Base-by-base conservation (phyloP, 2,113 vertebrate genomes). In the Crotophaga sulcirostris region DNA sequence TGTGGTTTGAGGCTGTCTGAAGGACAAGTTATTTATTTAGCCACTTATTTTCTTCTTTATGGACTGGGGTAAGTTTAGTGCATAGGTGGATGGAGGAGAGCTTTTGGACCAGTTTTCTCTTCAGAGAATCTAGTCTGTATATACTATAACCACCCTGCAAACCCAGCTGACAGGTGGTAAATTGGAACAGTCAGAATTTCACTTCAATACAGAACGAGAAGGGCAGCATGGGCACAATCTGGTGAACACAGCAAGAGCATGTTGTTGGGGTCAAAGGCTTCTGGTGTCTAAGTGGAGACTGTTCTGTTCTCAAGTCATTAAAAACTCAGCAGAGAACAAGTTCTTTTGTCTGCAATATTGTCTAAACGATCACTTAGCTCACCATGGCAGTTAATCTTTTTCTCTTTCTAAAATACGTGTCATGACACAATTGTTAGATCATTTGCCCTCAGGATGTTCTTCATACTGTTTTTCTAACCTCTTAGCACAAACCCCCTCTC, bases 371-470 rank as follows among this genome's bases (percentile, higher is more conserved):
- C 63, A 67, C 67, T 86, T 93, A 93, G 52, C 38, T 96, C 94
- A 91, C 60, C 54, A 75, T 45, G 31, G 84, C 28, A 87, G 76
- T 95, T 91, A 91, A 94, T 91, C 63, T 76, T 84, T 54, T 74
- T 83, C 83, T 74, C 77, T 63, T 84, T 94, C 44, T 75, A 52
- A 92, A 81, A 87, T 64, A 68, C 64, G 11, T 84, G 84, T 87
- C 59, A 89, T 91, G 87, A 94, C 93, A 92, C 44, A 94, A 67
- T 60, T 75, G 34, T 94, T 87, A 94, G 84, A 68, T 95, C 84
- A 92, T 89, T 84, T 87, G 49, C 84, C 94, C 79, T 82, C 44
- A 45, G 86, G 93, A 68, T 60, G 44, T 81, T 87, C 52, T 87
- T 91, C 47, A 36, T 51, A 40, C 33, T 64, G 56, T 84, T 96